Evolutionary conservation across 2,888 invertebrate genomes (phyloP).

Genomic region (Litoditis marina): DNA sequence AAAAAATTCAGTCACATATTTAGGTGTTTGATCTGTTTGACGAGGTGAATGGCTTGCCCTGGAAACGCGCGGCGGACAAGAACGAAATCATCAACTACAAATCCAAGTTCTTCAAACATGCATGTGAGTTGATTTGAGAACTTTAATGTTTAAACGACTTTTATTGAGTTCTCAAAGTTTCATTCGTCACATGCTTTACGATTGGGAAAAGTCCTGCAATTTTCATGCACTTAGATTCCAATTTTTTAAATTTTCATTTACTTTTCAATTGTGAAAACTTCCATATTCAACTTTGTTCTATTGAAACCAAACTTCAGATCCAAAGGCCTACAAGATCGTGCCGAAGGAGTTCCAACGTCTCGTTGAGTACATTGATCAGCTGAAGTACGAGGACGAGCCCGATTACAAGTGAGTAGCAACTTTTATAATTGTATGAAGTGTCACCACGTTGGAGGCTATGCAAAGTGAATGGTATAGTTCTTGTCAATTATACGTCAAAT

Average conservation of each 20-base stretch:
- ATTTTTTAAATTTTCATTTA: too few species aligned
- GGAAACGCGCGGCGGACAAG: slow-evolving; percentile 17
- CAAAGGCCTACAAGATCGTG: slow-evolving; percentile 5
- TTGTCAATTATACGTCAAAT: too few species aligned
- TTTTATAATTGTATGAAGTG: too few species aligned
- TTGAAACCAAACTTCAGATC: neutral
- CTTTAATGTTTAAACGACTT: too few species aligned
- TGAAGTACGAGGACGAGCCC: slow-evolving; percentile 6
- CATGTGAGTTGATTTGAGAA: neutral
- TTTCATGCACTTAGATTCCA: too few species aligned
- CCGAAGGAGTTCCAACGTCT: slow-evolving; percentile 9
- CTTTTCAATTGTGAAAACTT: too few species aligned
- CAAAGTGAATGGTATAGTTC: too few species aligned
- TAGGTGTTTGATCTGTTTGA: slow-evolving; percentile 33
- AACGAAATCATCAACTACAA: slow-evolving; percentile 1
- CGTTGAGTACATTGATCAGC: slow-evolving; percentile 3
- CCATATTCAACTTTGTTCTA: neutral
- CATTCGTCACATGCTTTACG: too few species aligned
- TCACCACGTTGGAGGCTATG: too few species aligned
- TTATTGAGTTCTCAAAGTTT: too few species aligned
- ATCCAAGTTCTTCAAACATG: slow-evolving; percentile 10
- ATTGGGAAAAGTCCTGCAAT: too few species aligned
- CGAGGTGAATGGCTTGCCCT: slow-evolving; percentile 27
- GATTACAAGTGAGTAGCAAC: slow-evolving; percentile 11
- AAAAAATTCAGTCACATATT: too few species aligned